Percentiles rank a stretch among this genome's conserved stretches.
Conservation (phyloP, 2,797 vertebrate genomes). For the Hippopotamyrus pictus region DNA sequence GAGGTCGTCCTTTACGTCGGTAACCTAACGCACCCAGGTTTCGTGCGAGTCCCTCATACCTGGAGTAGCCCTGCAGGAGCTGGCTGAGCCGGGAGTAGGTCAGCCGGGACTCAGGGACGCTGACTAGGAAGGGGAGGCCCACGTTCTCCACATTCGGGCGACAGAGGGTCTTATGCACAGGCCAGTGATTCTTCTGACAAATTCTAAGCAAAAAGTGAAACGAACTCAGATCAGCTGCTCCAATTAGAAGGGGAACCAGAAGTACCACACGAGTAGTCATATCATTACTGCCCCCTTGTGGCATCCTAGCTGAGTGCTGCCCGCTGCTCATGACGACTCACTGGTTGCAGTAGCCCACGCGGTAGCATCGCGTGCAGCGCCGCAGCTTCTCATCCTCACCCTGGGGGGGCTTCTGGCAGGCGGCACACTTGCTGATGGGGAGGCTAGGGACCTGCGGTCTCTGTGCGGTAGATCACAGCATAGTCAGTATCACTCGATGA, state of each 20-base stretch:
- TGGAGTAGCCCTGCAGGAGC: conserved; percentile 88
- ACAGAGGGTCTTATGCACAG: conserved; percentile 80
- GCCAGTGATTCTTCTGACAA: conserved; percentile 93
- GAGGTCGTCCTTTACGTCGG: not conserved
- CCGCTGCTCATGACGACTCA: conserved; percentile 57
- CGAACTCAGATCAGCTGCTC: not conserved
- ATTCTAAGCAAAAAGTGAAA: conserved; percentile 49
- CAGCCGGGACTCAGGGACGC: conserved; percentile 84
- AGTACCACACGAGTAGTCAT: not conserved
- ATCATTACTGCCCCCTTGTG: not conserved
- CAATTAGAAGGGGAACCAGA: not conserved
- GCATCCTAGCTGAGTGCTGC: too few species aligned
- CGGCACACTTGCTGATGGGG: conserved; percentile 84
- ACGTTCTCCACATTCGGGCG: conserved; percentile 80
- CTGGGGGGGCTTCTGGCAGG: conserved; percentile 85
- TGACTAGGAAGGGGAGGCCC: conserved; percentile 89
- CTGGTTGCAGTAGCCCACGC: conserved; percentile 97
- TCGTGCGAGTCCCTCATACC: conserved; percentile 53
- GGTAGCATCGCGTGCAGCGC: conserved; percentile 93
- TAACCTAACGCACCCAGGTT: not conserved
- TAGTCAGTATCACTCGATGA: not conserved
- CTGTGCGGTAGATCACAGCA: conserved; percentile 47
- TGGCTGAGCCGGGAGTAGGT: conserved; percentile 81
- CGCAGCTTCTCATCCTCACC: conserved; percentile 89
- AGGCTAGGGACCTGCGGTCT: conserved; percentile 86